Conservation (phyloP, 2,797 vertebrate species). For the Serranus cabrilla region DNA sequence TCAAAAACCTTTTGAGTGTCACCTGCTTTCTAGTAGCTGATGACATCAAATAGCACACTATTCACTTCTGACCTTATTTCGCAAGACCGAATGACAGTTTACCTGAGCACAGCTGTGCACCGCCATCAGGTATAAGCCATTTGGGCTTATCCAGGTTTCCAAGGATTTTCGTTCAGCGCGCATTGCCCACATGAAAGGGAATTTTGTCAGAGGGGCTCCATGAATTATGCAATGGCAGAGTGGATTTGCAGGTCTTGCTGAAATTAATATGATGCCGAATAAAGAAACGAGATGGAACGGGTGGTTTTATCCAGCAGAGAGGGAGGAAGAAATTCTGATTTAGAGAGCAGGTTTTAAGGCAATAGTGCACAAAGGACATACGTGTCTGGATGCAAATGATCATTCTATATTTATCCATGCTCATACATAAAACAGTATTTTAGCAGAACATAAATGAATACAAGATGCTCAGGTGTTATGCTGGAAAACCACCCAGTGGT, state of each 20-base stretch:
- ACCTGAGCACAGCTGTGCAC: slow-evolving; percentile 74
- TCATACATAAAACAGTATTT: not conserved
- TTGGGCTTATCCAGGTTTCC: slow-evolving; percentile 77
- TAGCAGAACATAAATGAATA: not conserved
- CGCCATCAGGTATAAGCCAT: slow-evolving; percentile 74
- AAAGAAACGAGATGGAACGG: slow-evolving; percentile 60
- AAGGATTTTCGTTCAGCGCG: slow-evolving; percentile 71
- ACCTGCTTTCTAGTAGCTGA: slow-evolving; percentile 41
- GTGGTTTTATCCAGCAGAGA: slow-evolving; percentile 42
- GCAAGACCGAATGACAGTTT: slow-evolving; percentile 59
- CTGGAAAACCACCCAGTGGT: not conserved
- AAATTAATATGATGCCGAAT: slow-evolving; percentile 79
- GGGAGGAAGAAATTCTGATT: slow-evolving; percentile 40
- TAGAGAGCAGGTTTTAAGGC: slow-evolving; percentile 25
- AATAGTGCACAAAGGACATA: slow-evolving; percentile 39
- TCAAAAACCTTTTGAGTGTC: slow-evolving; percentile 42
- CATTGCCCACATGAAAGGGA: slow-evolving; percentile 76
- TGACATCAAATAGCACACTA: slow-evolving; percentile 59
- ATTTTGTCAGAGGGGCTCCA: slow-evolving; percentile 73
- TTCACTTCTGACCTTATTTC: slow-evolving; percentile 74
- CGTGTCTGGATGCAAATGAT: slow-evolving; percentile 26
- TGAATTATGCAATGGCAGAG: slow-evolving; percentile 80
- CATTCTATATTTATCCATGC: not conserved
- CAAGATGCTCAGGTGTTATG: slow-evolving; percentile 3
- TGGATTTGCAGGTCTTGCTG: slow-evolving; percentile 80